phyloP scores from a whole-genome alignment of 2,888 invertebrate species.

The Malachius bipustulatus region DNA sequence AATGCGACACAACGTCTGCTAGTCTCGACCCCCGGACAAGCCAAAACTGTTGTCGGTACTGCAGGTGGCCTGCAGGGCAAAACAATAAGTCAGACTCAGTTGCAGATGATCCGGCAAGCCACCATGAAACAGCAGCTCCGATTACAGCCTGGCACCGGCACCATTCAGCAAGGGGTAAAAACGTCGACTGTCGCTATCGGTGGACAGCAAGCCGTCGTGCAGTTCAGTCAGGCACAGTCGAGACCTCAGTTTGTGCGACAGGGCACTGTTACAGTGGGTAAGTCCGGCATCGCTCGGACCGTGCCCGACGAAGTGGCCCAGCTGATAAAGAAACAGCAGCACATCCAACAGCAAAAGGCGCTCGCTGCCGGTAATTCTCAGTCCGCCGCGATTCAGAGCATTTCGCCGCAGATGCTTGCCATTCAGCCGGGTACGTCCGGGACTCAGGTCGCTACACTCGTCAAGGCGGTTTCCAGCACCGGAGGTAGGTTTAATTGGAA shows the following conservation, averaged over 20 bases:
- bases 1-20: slow-evolving; percentile 38
- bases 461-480: slow-evolving; percentile 45
- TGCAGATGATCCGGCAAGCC: slow-evolving; percentile 51
- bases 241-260: slow-evolving; percentile 32
- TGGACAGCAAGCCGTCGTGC: slow-evolving; percentile 30
- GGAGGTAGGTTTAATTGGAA: slow-evolving; percentile 26
- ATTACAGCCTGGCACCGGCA: slow-evolving; percentile 26
- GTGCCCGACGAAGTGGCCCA: slow-evolving; percentile 44
- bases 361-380: slow-evolving; percentile 26
- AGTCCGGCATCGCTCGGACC: slow-evolving; percentile 33
- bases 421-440: slow-evolving; percentile 41
- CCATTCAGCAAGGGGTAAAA: slow-evolving; percentile 24
- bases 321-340: slow-evolving; percentile 37
- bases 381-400: slow-evolving; percentile 29
- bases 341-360: slow-evolving; percentile 28
- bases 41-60: slow-evolving; percentile 28
- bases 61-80: slow-evolving; percentile 35
- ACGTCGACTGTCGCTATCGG: slow-evolving; percentile 33
- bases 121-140: slow-evolving; percentile 32
- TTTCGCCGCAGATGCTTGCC: slow-evolving; percentile 33
- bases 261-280: slow-evolving; percentile 33
- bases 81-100: slow-evolving; percentile 42
- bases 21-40: slow-evolving; percentile 28
- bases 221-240: slow-evolving; percentile 34
- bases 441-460: slow-evolving; percentile 48